phyloP scores from a whole-genome alignment of 2,888 invertebrate species.

The Cepaea hortensis region DNA sequence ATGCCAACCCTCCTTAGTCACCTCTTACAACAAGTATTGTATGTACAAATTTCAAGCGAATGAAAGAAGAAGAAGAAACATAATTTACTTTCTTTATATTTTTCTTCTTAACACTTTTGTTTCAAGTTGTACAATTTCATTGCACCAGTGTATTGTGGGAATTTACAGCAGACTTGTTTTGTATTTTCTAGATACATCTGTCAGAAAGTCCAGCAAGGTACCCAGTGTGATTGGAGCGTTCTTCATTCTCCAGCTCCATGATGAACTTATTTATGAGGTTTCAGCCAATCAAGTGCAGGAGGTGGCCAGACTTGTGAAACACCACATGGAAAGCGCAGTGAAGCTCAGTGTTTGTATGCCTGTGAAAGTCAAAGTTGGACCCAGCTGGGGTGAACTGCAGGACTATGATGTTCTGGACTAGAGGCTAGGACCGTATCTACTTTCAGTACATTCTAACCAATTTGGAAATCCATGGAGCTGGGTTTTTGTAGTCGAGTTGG shows the following conservation, averaged over 20 bases:
- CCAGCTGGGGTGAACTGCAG: constrained; percentile 83
- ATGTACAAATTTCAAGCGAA: no score
- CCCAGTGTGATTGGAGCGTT: constrained; percentile 63
- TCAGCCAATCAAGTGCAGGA: constrained; percentile 77
- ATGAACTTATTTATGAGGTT: constrained; percentile 96
- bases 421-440: no score
- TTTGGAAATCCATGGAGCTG: no score
- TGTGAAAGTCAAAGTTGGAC: constrained; percentile 89
- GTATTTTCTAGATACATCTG: neutral
- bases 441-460: no score
- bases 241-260: constrained; percentile 93
- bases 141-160: neutral
- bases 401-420: constrained; percentile 46
- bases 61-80: no score
- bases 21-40: no score
- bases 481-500: no score
- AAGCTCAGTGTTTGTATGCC: constrained; percentile 87
- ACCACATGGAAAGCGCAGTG: constrained; percentile 88
- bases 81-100: no score
- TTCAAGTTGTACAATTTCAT: no score
- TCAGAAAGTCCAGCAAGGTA: neutral
- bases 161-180: neutral
- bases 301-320: constrained; percentile 81
- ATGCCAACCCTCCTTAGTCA: no score
- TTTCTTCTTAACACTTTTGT: no score